Percentiles rank a stretch among this genome's conserved stretches.
Evolutionary conservation across 53 echinoderm and acorn worm species (phyloP).

Genomic region (Arbacia lixula): DNA sequence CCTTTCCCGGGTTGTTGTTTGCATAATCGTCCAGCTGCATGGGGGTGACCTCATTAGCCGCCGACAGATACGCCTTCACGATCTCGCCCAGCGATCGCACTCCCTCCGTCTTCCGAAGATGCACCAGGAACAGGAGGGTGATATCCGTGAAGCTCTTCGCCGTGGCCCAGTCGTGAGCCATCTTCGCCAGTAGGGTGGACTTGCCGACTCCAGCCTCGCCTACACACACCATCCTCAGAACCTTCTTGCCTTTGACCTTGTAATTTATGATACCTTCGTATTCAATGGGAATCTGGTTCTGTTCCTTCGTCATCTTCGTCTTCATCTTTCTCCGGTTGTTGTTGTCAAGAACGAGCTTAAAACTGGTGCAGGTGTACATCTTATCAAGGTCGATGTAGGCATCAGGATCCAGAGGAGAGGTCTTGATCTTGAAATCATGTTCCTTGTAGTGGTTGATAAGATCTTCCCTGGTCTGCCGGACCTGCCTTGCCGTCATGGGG

Average conservation of each 20-base stretch:
- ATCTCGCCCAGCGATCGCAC: neutral
- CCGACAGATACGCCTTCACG: conserved; percentile 3
- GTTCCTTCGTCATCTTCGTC: neutral
- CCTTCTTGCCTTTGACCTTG: neutral
- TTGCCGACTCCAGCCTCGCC: conserved; percentile 23
- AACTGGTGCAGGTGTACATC: too few species aligned
- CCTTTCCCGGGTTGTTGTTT: neutral
- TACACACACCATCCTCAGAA: neutral
- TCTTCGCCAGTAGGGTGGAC: conserved; percentile 15
- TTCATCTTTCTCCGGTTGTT: too few species aligned
- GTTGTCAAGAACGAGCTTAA: too few species aligned
- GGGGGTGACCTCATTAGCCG: neutral
- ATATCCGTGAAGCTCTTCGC: conserved; percentile 1
- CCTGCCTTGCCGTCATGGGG: neutral
- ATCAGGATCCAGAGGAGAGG: conserved; percentile 12
- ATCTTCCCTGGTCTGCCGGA: neutral
- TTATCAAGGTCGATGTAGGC: conserved; percentile 11
- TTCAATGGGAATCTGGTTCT: neutral
- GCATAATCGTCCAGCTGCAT: conserved; percentile 14
- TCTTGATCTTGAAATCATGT: conserved; percentile 15
- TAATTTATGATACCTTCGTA: neutral
- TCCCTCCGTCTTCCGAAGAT: neutral
- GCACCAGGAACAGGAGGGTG: neutral
- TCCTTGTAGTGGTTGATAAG: conserved; percentile 5
- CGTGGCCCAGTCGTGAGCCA: conserved; percentile 23